Evolutionary conservation across 2,888 invertebrate species (phyloP).

Genomic region (Tryphoninae sp.): DNA sequence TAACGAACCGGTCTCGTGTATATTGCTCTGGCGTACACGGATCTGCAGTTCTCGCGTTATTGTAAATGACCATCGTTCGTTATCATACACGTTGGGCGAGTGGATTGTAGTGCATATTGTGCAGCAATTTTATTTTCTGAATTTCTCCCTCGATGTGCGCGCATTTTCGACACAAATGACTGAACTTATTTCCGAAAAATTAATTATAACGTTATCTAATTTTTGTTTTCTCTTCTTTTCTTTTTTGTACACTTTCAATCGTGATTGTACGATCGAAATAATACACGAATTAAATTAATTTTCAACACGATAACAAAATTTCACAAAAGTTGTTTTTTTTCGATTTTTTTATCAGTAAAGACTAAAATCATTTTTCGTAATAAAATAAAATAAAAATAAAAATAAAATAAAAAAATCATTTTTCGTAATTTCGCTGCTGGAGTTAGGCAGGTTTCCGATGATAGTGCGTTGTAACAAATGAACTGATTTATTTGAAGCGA

Average conservation of each 20-base stretch:
- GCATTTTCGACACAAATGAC: neutral
- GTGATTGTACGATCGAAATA: neutral
- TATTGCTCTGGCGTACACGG: constrained; percentile 4
- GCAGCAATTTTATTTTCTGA: neutral
- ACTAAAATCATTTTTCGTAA: no score
- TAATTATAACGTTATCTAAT: neutral
- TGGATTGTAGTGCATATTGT: constrained; percentile 1
- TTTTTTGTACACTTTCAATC: neutral
- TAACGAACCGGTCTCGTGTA: constrained; percentile 8
- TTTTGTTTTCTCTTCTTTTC: neutral
- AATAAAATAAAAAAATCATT: no score
- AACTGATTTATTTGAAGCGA: no score
- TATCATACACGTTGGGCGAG: constrained; percentile 12
- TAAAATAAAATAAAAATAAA: no score
- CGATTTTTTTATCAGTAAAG: no score
- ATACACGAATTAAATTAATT: no score
- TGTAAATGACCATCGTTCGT: constrained; percentile 23
- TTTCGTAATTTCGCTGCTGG: no score
- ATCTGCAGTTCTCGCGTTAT: constrained; percentile 19
- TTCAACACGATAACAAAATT: no score
- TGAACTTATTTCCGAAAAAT: neutral
- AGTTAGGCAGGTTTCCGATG: no score
- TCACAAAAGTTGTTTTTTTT: no score
- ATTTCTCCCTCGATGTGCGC: neutral
- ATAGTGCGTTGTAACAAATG: no score